Base-by-base conservation (phyloP, 2,113 vertebrate genomes). In the Dasypus novemcinctus region DNA sequence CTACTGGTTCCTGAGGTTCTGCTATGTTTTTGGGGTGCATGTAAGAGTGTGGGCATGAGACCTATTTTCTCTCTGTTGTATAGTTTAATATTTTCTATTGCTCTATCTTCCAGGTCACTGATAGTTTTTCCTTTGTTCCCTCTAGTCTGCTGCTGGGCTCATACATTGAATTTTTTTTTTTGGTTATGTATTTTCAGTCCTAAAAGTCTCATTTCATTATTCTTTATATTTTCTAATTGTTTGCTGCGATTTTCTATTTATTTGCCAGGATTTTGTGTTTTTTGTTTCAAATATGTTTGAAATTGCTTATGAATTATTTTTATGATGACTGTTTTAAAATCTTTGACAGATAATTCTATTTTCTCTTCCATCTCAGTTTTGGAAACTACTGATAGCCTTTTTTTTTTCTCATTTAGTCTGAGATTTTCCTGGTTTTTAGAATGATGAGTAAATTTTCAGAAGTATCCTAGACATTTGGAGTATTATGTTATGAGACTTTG, bases 401-500 rank as follows among this genome's bases (percentile, higher is more conserved):
- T 87, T 46, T 17, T 76, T 59, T 82, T n/a, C n/a, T 49, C 23
- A 82, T 59, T 91, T 91, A 87, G 33, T 94, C 84, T 57, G 85
- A 61, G 33, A 63, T 74, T 14, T 79, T 76, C 38, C 36, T 76
- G 14, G 66, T 76, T 71, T 31, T 75, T 84, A 36, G 69, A 43
- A 72, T 9, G 10, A 52, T 71, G 23, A 85, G 13, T 52, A 20
- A 74, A 20, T 80, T 80, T 79, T 89, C 41, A 69, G n/a, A 7
- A n/a, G 23, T 94, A 46, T 68, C 25, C 3, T 59, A 33, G 38
- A 12, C 81, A 86, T 74, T 81, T 82, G 52, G 41, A 8, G 18
- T 59, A 75, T 36, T n/a, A 59, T 33, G 18, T 46, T 63, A 69
- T 64, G 21, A 75, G 64, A 63, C 57, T 54, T 49, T 71, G 29